Evolutionary conservation across 1,140 invertebrate genomes (phyloP).

Genomic region (Papilio glaucus): DNA sequence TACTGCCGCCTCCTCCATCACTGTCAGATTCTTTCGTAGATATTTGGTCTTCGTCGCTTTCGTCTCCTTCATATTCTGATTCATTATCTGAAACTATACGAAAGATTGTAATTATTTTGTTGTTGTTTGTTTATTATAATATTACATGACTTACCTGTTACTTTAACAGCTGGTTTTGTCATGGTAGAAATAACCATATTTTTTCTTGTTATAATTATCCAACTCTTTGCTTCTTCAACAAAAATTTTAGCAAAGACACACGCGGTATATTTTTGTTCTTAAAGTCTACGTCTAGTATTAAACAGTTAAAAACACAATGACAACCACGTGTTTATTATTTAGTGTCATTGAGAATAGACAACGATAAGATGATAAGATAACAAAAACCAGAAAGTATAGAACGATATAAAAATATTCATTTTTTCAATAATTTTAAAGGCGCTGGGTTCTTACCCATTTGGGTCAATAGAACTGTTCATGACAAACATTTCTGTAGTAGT

Average conservation of each 20-base stretch:
- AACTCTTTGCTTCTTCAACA: slow-evolving; percentile 9
- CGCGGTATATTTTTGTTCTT: background rate
- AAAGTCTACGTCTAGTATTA: too few relatives aligned
- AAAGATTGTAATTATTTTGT: slow-evolving; percentile 30
- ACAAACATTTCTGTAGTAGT: too few relatives aligned
- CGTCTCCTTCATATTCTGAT: slow-evolving; percentile 59
- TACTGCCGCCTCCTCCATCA: slow-evolving; percentile 30
- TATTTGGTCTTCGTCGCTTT: slow-evolving; percentile 39
- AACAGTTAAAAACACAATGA: background rate
- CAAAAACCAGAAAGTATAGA: background rate
- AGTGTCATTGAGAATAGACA: background rate
- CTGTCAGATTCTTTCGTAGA: slow-evolving; percentile 24
- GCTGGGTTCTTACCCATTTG: too few relatives aligned
- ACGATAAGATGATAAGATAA: too few relatives aligned
- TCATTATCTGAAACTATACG: slow-evolving; percentile 62
- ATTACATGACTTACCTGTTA: slow-evolving; percentile 57
- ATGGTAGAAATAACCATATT: slow-evolving; percentile 65
- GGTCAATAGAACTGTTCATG: too few relatives aligned
- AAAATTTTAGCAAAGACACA: background rate
- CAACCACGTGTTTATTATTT: background rate
- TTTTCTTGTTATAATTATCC: slow-evolving; percentile 9
- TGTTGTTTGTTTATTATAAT: background rate
- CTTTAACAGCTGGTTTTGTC: slow-evolving; percentile 63
- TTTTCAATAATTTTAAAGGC: too few relatives aligned
- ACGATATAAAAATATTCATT: too few relatives aligned